Percentiles rank a stretch among this genome's conserved stretches.
These are phyloP conservation scores for Acutogordius australiensis DNA, from an alignment of 2,888 invertebrate species.

Conservation along the genomic window DNA sequence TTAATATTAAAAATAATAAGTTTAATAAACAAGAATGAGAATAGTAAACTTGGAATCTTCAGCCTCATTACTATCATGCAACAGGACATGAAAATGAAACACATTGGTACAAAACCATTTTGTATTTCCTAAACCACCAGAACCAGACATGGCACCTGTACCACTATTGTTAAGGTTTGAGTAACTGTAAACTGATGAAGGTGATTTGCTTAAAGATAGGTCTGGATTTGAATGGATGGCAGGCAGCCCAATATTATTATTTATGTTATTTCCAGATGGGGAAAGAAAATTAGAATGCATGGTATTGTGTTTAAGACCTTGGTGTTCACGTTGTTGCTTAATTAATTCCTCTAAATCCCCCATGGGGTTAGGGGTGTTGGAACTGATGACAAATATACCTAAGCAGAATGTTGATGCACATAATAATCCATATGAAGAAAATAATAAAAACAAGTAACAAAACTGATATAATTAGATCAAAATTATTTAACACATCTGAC, in stretches of 20 bases:
- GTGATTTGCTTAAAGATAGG: too few relatives aligned
- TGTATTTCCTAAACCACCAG: background rate
- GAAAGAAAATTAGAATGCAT: background rate
- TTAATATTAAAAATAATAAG: too few relatives aligned
- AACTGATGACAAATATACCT: constrained; percentile 31
- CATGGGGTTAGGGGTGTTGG: constrained; percentile 34
- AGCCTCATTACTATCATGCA: constrained; percentile 39
- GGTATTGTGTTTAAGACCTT: constrained; percentile 28
- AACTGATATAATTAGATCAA: too few relatives aligned
- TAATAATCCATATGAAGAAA: too few relatives aligned
- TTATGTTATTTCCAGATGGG: background rate
- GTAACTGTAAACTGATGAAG: too few relatives aligned
- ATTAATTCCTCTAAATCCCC: constrained; percentile 50
- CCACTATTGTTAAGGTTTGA: background rate
- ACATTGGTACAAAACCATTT: constrained; percentile 36
- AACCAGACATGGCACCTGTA: background rate
- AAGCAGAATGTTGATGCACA: constrained; percentile 4
- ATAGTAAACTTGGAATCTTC: constrained; percentile 41
- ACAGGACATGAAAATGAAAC: constrained; percentile 53
- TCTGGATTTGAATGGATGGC: too few relatives aligned
- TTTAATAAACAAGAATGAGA: too few relatives aligned
- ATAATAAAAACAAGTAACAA: too few relatives aligned
- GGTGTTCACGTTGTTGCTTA: constrained; percentile 42
- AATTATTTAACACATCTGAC: too few relatives aligned
- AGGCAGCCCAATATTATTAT: background rate